A percentile compares a stretch with the other conserved stretches of the same genome.
phyloP scores from a whole-genome alignment of 1,140 invertebrate genomes.

The Drosophila lini region DNA sequence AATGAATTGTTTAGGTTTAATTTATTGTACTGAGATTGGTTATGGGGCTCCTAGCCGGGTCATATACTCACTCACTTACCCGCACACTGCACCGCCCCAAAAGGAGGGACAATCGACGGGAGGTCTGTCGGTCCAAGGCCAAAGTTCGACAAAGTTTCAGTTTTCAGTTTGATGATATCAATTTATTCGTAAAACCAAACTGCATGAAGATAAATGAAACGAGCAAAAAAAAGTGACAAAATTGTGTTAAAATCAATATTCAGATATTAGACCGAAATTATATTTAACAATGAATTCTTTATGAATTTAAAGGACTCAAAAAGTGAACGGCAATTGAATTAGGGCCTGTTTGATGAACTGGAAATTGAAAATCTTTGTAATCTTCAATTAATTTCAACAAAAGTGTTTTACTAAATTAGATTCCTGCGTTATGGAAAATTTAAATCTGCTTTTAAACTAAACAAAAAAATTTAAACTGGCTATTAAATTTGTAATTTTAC shows the following conservation, averaged over 20 bases:
- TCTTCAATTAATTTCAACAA: not conserved
- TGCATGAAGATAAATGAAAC: slow-evolving; percentile 34
- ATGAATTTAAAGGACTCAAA: not conserved
- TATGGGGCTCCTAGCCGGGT: slow-evolving; percentile 36
- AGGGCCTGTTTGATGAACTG: not conserved
- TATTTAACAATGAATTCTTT: not conserved
- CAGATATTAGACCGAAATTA: not conserved
- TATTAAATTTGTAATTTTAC: not conserved
- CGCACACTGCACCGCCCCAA: slow-evolving; percentile 23
- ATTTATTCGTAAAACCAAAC: slow-evolving; percentile 37
- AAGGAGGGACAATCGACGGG: slow-evolving; percentile 9
- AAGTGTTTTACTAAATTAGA: not conserved
- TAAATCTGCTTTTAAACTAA: not conserved
- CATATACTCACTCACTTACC: slow-evolving; percentile 12
- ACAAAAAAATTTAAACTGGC: too few relatives aligned
- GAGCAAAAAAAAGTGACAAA: not conserved
- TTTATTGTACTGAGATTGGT: slow-evolving; percentile 70
- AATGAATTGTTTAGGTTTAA: slow-evolving; percentile 78
- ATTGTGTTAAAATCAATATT: slow-evolving; percentile 3
- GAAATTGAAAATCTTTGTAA: not conserved
- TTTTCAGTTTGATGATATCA: slow-evolving; percentile 45
- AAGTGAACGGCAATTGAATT: not conserved
- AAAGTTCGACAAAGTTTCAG: slow-evolving; percentile 39
- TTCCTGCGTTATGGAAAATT: too few relatives aligned
- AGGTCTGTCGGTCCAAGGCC: slow-evolving; percentile 17